Percentiles rank a stretch among this genome's conserved stretches.
These are phyloP conservation scores for Agapornis roseicollis DNA, from an alignment of 2,113 vertebrate genomes.

Conservation along the genomic window DNA sequence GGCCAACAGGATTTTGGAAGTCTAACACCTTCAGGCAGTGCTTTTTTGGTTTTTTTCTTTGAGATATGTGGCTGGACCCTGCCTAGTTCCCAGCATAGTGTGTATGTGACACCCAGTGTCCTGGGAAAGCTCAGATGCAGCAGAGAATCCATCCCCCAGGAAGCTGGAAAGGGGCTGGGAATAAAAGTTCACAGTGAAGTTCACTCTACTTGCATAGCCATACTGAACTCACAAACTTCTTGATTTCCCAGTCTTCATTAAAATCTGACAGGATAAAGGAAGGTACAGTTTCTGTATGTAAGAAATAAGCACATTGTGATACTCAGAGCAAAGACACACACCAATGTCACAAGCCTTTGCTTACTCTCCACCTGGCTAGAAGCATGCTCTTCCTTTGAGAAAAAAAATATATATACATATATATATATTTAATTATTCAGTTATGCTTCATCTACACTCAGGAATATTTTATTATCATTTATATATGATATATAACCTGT, in stretches of 20 bases:
- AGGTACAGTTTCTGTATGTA: neutral
- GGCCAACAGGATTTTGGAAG: neutral
- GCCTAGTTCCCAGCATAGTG: neutral
- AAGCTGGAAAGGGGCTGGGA: neutral
- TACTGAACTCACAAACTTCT: neutral
- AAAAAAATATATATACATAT: neutral
- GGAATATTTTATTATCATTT: neutral
- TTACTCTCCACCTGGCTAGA: neutral
- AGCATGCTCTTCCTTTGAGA: neutral
- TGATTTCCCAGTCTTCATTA: neutral
- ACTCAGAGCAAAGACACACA: neutral
- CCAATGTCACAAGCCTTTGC: neutral
- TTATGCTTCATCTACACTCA: neutral
- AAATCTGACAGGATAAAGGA: neutral
- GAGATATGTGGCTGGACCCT: accelerated
- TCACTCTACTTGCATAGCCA: neutral
- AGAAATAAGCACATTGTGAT: neutral
- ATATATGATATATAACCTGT: too few species aligned
- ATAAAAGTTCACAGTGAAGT: neutral
- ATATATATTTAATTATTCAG: neutral
- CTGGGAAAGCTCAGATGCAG: neutral
- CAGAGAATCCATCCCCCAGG: neutral
- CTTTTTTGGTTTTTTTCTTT: neutral
- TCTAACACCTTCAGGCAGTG: neutral
- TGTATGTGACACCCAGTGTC: neutral